These are phyloP conservation scores for Acrobasis suavella DNA, from an alignment of 2,888 invertebrate genomes.

Conservation along the genomic window DNA sequence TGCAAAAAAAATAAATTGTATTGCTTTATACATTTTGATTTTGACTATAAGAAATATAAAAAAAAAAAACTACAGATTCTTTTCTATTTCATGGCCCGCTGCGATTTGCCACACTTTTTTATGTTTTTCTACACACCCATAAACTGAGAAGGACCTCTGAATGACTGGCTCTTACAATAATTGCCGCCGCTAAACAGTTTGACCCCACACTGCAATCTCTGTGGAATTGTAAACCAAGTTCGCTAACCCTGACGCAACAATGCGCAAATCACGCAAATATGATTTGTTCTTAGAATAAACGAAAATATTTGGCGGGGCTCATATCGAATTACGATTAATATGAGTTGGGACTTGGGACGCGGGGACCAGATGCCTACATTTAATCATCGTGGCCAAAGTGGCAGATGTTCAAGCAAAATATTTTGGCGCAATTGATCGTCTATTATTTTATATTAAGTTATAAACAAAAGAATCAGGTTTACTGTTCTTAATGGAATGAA, in stretches of 20 bases:
- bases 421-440: neutral
- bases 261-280: constrained; percentile 50
- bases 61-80: no score
- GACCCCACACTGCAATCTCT: constrained; percentile 6
- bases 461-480: no score
- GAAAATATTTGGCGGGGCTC: constrained; percentile 39
- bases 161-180: constrained; percentile 1
- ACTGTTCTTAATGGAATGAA: no score
- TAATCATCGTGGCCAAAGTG: constrained; percentile 14
- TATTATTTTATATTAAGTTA: neutral
- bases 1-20: no score
- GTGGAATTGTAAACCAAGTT: neutral
- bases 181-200: constrained; percentile 15
- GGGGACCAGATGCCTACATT: constrained; percentile 24
- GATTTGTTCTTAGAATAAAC: constrained; percentile 46
- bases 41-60: no score
- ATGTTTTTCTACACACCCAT: neutral
- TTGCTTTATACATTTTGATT: no score
- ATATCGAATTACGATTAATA: constrained; percentile 48
- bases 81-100: no score
- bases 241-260: constrained; percentile 40
- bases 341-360: constrained; percentile 28
- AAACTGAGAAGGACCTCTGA: neutral
- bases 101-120: no score
- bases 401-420: constrained; percentile 16